Conservation (phyloP, 2,888 invertebrate species). For the Aphodius granarius region DNA sequence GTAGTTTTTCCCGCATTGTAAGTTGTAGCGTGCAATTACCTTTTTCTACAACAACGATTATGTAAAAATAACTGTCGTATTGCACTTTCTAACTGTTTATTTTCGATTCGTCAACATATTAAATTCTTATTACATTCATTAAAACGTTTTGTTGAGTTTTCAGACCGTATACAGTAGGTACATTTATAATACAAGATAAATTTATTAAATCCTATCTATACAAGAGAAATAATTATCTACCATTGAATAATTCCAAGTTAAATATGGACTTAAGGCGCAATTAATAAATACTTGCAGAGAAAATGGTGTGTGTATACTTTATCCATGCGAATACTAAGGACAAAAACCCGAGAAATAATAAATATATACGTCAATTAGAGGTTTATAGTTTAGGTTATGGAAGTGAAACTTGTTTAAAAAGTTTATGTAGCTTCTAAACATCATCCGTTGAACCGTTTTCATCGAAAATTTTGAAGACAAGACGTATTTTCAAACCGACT, state of each 20-base stretch:
- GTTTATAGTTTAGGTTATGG: too few relatives aligned
- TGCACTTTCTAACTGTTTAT: not conserved
- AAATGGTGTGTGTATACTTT: not conserved
- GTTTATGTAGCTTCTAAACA: too few relatives aligned
- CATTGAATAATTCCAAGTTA: not conserved
- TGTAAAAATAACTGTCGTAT: not conserved
- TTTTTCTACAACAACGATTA: not conserved
- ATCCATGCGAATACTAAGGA: not conserved
- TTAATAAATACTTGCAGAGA: not conserved
- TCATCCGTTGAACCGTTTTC: too few relatives aligned
- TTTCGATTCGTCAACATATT: not conserved
- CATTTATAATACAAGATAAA: not conserved
- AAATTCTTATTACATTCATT: too few relatives aligned
- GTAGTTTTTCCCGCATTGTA: not conserved
- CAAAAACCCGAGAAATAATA: not conserved
- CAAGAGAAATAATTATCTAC: not conserved
- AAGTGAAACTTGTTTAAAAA: too few relatives aligned
- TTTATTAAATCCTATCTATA: not conserved
- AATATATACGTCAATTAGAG: not conserved
- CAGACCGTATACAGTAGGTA: too few relatives aligned
- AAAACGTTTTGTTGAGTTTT: too few relatives aligned
- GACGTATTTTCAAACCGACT: too few relatives aligned
- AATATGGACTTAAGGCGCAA: not conserved
- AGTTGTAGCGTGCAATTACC: not conserved
- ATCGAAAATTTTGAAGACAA: too few relatives aligned